Evolutionary conservation across 1,140 invertebrate species (phyloP).

Genomic region (Zaprionus gabonicus): DNA sequence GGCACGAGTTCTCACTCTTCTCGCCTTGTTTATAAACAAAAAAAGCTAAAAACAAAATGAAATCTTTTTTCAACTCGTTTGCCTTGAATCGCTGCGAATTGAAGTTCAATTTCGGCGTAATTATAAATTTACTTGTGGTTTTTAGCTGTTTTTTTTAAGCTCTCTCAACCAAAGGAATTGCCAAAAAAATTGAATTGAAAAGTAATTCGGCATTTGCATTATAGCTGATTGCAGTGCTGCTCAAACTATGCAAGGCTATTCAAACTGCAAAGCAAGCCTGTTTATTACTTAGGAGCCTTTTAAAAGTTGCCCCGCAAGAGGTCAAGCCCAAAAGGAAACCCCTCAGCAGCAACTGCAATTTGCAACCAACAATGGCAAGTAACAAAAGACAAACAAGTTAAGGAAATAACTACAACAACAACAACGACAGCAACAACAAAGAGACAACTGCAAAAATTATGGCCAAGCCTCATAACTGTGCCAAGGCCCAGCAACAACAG

Average conservation of each 20-base stretch:
- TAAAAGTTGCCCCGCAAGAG: not conserved
- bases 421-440: constrained; percentile 28
- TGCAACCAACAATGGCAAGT: constrained; percentile 22
- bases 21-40: constrained; percentile 67
- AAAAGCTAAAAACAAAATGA: constrained; percentile 43
- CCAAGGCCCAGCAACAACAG: constrained; percentile 58
- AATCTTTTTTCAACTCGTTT: constrained; percentile 66
- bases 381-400: constrained; percentile 45
- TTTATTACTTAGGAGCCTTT: not conserved
- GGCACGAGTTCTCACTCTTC: constrained; percentile 64
- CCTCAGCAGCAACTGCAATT: constrained; percentile 16
- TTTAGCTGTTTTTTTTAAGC: not conserved
- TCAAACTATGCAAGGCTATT: not conserved
- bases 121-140: constrained; percentile 55
- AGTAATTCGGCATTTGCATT: not conserved
- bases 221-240: not conserved
- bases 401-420: constrained; percentile 25
- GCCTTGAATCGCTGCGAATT: constrained; percentile 64
- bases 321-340: constrained; percentile 33
- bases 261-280: no score
- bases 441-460: constrained; percentile 34
- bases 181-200: not conserved
- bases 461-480: constrained; percentile 76
- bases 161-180: constrained; percentile 26
- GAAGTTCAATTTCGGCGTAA: constrained; percentile 67